Evolutionary conservation across 2,888 invertebrate genomes (phyloP).

Genomic region (Tetrapedia diversipes): DNA sequence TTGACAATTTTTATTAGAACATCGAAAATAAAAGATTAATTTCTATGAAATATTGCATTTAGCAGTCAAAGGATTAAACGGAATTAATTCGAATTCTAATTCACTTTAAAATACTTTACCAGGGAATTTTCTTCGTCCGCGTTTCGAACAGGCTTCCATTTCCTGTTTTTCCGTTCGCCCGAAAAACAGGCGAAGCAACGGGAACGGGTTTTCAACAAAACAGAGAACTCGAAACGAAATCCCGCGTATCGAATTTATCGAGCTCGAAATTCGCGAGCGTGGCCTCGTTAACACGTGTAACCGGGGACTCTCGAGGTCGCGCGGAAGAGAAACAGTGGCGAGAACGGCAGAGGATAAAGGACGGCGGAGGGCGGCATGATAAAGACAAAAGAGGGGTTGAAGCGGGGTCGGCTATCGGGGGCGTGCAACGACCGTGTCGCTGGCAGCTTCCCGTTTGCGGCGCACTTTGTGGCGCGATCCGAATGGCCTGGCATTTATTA

Average conservation of each 20-base stretch:
- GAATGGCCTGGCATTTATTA: conserved; percentile 73
- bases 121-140: too few species aligned
- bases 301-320: background rate
- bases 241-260: background rate
- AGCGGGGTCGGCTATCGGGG: conserved; percentile 63
- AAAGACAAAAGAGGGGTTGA: conserved; percentile 41
- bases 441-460: conserved; percentile 76
- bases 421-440: conserved; percentile 73
- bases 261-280: background rate
- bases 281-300: conserved; percentile 31
- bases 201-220: too few species aligned
- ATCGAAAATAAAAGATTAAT: too few species aligned
- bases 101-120: too few species aligned
- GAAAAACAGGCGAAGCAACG: too few species aligned
- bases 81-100: too few species aligned
- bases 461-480: conserved; percentile 75
- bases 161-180: too few species aligned
- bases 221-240: too few species aligned
- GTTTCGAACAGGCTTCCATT: too few species aligned
- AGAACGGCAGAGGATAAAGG: conserved; percentile 24
- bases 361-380: conserved; percentile 14
- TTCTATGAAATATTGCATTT: too few species aligned
- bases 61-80: too few species aligned
- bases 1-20: too few species aligned
- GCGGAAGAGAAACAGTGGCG: background rate